phyloP scores from a whole-genome alignment of 53 echinoderm and acorn worm species.

The Apostichopus leukothele region DNA sequence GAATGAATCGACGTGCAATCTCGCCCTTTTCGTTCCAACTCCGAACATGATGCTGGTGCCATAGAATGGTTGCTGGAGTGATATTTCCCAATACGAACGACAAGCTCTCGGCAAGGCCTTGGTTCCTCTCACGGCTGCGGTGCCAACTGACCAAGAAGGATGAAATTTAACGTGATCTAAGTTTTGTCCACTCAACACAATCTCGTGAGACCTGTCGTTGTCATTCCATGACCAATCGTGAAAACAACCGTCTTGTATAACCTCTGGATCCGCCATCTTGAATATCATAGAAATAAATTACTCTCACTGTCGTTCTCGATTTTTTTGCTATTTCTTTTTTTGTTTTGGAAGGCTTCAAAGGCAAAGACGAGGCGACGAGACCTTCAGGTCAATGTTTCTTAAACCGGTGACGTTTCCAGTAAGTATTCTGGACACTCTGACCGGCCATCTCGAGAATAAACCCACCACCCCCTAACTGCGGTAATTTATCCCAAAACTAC shows the following conservation, averaged over 20 bases:
- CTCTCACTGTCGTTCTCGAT: background rate
- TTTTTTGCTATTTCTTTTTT: too few relatives aligned
- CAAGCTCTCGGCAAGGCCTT: slow-evolving; percentile 63
- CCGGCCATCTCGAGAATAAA: slow-evolving; percentile 30
- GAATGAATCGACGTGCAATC: slow-evolving; percentile 87
- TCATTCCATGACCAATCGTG: slow-evolving; percentile 91
- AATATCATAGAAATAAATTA: background rate
- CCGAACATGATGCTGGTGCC: slow-evolving; percentile 98
- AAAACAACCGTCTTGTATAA: slow-evolving; percentile 69
- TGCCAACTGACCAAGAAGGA: slow-evolving; percentile 94
- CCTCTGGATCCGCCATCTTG: slow-evolving; percentile 60
- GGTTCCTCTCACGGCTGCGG: slow-evolving; percentile 84
- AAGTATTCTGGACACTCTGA: slow-evolving; percentile 8
- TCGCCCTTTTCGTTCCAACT: slow-evolving; percentile 70
- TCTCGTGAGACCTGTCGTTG: slow-evolving; percentile 84
- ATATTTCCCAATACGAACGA: slow-evolving; percentile 85
- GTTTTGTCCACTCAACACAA: slow-evolving; percentile 55
- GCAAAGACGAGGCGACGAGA: background rate
- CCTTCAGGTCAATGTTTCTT: slow-evolving; percentile 1
- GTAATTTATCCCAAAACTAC: slow-evolving; percentile 31
- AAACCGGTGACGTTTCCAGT: slow-evolving; percentile 33
- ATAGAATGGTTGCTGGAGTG: slow-evolving; percentile 57
- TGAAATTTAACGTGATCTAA: slow-evolving; percentile 80
- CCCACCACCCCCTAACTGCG: slow-evolving; percentile 21
- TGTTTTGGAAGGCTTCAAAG: too few relatives aligned